Evolutionary conservation across 1,140 invertebrate genomes (phyloP).

Genomic region (Orius insidiosus): DNA sequence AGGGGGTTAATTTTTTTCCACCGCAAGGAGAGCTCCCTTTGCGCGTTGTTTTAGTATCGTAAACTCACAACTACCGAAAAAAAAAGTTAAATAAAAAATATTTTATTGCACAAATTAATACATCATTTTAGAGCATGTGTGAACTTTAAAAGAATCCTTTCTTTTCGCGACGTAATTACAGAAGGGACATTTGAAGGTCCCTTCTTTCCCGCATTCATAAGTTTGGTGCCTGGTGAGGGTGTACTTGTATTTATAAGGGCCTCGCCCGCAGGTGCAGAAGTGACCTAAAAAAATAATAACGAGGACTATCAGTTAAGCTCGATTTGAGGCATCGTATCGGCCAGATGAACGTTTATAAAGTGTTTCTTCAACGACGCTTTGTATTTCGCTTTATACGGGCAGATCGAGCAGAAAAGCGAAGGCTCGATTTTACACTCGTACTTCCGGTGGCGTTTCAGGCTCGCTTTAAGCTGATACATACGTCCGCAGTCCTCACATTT

Average conservation of each 20-base stretch:
- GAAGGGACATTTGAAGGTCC: constrained; percentile 31
- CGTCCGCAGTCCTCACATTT: constrained; percentile 22
- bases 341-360: neutral
- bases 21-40: too few relatives aligned
- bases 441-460: constrained; percentile 21
- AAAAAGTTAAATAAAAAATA: too few relatives aligned
- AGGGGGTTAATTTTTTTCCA: too few relatives aligned
- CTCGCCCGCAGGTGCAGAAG: constrained; percentile 26
- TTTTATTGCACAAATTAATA: too few relatives aligned
- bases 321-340: too few relatives aligned
- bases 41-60: too few relatives aligned
- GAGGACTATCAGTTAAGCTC: too few relatives aligned
- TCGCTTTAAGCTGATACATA: constrained; percentile 22
- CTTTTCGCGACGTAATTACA: constrained; percentile 24
- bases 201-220: constrained; percentile 37
- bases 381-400: constrained; percentile 32
- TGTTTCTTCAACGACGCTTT: constrained; percentile 2
- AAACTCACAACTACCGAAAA: too few relatives aligned
- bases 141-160: constrained; percentile 22
- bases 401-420: constrained; percentile 28
- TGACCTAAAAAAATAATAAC: too few relatives aligned
- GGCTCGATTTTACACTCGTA: constrained; percentile 37
- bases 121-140: constrained; percentile 27
- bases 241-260: constrained; percentile 27
- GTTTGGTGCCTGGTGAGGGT: constrained; percentile 24